These are phyloP conservation scores for Adelosebastes latens DNA, from an alignment of 2,797 vertebrate genomes.

Conservation along the genomic window DNA sequence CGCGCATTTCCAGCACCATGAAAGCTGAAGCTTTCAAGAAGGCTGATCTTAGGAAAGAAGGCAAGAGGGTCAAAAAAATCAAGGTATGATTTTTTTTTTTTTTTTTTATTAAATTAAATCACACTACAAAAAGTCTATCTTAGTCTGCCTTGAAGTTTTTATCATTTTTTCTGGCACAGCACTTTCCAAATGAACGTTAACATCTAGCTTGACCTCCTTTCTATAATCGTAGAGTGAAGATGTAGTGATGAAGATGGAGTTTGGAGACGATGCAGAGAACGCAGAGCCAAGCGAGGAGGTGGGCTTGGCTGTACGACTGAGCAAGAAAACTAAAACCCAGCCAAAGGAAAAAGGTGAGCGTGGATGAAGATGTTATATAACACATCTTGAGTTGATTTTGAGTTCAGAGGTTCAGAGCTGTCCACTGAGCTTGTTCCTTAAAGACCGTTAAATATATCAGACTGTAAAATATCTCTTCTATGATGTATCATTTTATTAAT, in stretches of 20 bases:
- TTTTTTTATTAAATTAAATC: not conserved
- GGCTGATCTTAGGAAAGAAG: slow-evolving; percentile 67
- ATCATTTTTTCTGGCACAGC: not conserved
- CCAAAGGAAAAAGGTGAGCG: slow-evolving; percentile 73
- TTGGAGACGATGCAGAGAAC: slow-evolving; percentile 80
- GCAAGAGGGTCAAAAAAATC: slow-evolving; percentile 83
- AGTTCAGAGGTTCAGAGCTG: not conserved
- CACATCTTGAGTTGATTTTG: not conserved
- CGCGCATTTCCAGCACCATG: slow-evolving; percentile 91
- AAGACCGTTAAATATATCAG: not conserved
- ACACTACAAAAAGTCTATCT: accelerated
- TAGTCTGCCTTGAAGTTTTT: not conserved
- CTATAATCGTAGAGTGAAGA: slow-evolving; percentile 76
- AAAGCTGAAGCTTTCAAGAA: slow-evolving; percentile 92
- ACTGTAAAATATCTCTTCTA: not conserved
- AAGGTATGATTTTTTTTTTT: slow-evolving; percentile 59
- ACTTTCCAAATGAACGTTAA: not conserved
- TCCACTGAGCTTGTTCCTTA: not conserved
- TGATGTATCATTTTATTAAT: not conserved
- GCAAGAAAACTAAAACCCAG: slow-evolving; percentile 82
- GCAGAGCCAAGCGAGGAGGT: slow-evolving; percentile 41
- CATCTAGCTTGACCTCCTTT: not conserved
- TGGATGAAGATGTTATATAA: not conserved
- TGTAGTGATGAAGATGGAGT: slow-evolving; percentile 84
- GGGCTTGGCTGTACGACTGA: slow-evolving; percentile 77